phyloP scores from a whole-genome alignment of 2,113 vertebrate genomes.

The Gopherus flavomarginatus region DNA sequence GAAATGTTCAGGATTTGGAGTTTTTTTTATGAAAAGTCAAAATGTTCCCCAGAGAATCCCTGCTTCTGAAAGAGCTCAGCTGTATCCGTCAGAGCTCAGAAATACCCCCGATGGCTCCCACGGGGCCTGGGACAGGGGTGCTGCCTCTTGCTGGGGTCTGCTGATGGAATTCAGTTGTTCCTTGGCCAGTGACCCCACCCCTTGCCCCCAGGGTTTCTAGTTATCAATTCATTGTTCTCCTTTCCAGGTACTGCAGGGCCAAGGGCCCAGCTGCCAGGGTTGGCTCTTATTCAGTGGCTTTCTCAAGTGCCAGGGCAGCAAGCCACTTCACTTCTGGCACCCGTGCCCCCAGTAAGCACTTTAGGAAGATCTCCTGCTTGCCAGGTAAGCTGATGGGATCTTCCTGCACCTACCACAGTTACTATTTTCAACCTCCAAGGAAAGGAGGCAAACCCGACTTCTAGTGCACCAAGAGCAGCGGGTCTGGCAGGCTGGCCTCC shows the following conservation, averaged over 20 bases:
- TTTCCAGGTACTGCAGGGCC: no score
- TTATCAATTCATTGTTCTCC: no score
- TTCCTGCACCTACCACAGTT: not conserved
- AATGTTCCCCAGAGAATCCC: no score
- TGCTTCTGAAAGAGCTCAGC: no score
- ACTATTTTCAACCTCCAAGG: rapidly evolving
- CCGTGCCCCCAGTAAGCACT: not conserved
- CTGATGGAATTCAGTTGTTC: no score
- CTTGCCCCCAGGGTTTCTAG: no score
- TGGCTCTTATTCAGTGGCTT: not conserved
- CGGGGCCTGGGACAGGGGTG: no score
- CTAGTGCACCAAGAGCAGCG: rapidly evolving
- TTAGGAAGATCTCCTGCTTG: not conserved
- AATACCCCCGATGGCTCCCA: no score
- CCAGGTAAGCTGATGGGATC: not conserved
- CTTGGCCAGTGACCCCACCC: no score
- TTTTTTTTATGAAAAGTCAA: no score
- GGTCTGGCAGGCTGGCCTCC: rapidly evolving
- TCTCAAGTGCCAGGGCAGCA: not conserved
- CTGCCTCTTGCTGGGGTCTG: no score
- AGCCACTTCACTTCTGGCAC: not conserved
- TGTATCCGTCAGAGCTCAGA: no score
- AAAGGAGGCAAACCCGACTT: not conserved
- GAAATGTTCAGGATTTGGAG: not conserved
- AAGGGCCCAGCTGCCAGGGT: not conserved